Base-by-base conservation (phyloP, 2,113 vertebrate species). In the Miniopterus natalensis region DNA sequence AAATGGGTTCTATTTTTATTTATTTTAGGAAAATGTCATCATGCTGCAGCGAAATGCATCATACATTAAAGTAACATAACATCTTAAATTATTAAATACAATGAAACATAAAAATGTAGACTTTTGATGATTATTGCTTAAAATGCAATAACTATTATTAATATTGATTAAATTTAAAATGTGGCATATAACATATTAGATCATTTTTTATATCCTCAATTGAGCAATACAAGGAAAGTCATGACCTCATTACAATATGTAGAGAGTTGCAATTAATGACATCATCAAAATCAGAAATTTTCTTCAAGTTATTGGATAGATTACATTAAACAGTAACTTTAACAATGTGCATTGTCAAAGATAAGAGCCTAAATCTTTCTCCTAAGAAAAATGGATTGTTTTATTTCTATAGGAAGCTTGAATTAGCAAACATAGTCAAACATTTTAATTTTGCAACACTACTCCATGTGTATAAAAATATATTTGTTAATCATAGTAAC, bases 361-460 rank as follows among this genome's bases (percentile, higher is more conserved):
- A 59, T 45, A 59, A 68, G 6, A 84, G 7, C 55, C 9, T 55
- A 49, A 21, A 83, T 12, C 29, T 73, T 78, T 84, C 49, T 73
- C 9, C 74, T 42, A 88, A 78, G 29, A 10, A 15, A 77, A 65
- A 80, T 70, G 31, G 1, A 53, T 36, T 91, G 15, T 31, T 59
- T 66, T 57, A 65, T 78, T 73, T 88, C 8, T 57, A 71, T 21
- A 83, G 4, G 36, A 86, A 80, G 42, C 84, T 90, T 59, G 59
- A 93, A 83, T 65, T 84, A 90, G 53, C 92, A 73, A 84, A 31
- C 6, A 47, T 40, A 87, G n/a, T 84, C 20, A 77, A 71, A 78
- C 47, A 73, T 87, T 90, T 90, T 78, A 83, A 78, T 90, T 73
- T 87, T 90, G 17, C 3, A n/a, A 3, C 31, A 66, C 2, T 49